Percentiles rank a stretch among this genome's conserved stretches.
phyloP scores from a whole-genome alignment of 2,113 vertebrate species.

The Xiphophorus hellerii region DNA sequence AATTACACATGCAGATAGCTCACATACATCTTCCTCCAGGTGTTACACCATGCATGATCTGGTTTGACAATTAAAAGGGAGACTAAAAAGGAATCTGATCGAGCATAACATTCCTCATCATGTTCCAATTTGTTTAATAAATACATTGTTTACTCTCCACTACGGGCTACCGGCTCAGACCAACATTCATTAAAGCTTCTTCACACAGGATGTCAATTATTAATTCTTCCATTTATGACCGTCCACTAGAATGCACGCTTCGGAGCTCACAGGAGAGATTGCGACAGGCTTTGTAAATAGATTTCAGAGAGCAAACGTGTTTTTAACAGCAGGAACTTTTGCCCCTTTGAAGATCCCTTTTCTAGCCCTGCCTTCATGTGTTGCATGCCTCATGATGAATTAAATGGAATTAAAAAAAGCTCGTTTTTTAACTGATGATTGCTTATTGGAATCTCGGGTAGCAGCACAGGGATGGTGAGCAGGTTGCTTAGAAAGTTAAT shows the following conservation, averaged over 20 bases:
- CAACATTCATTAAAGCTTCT: conserved; percentile 64
- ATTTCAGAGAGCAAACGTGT: conserved; percentile 59
- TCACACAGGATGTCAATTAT: conserved; percentile 71
- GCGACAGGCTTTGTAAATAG: conserved; percentile 50
- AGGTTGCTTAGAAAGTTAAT: background rate
- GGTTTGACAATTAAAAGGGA: conserved; percentile 40
- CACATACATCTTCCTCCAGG: conserved; percentile 6
- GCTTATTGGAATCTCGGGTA: conserved; percentile 4
- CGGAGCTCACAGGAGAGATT: conserved; percentile 40
- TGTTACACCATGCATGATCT: conserved; percentile 18
- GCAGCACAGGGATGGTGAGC: background rate
- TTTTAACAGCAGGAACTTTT: conserved; percentile 50
- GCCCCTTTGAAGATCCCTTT: conserved; percentile 42
- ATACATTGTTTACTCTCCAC: conserved; percentile 69
- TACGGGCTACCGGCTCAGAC: conserved; percentile 42
- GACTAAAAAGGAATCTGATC: conserved; percentile 26
- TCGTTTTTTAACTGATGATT: background rate
- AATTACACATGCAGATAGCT: conserved; percentile 24
- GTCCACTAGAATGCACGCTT: conserved; percentile 62
- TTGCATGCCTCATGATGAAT: conserved; percentile 9
- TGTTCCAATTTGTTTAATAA: conserved; percentile 64
- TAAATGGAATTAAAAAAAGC: conserved; percentile 14
- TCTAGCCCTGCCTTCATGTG: conserved; percentile 12
- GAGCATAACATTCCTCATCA: conserved; percentile 54
- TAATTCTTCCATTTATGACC: conserved; percentile 64